phyloP scores from a whole-genome alignment of 2,888 invertebrate species.

The Morinoia aosen region DNA sequence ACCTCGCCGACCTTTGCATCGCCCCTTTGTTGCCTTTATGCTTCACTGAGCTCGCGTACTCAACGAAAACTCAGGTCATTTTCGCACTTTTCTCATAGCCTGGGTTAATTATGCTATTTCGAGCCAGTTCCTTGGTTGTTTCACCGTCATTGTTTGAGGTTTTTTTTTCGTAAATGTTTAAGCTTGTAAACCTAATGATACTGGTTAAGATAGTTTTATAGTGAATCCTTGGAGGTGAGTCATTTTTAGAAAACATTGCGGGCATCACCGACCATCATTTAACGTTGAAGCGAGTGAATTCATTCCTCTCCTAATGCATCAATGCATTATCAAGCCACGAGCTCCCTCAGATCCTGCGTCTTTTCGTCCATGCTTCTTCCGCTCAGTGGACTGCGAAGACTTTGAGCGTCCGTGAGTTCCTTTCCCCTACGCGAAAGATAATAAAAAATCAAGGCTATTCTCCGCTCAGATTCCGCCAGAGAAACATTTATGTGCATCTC shows the following conservation, averaged over 20 bases:
- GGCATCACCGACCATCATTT: neutral
- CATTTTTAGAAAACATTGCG: neutral
- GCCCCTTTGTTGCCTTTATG: conserved; percentile 45
- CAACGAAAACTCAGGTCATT: conserved; percentile 9
- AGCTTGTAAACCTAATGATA: neutral
- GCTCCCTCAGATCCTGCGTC: neutral
- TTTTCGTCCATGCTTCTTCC: neutral
- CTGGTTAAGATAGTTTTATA: neutral
- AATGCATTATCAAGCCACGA: neutral
- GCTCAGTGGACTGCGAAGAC: neutral
- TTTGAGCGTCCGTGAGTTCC: conserved; percentile 14
- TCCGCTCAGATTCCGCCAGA: neutral
- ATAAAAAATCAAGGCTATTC: conserved; percentile 19
- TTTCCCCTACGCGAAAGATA: neutral
- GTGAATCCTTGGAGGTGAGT: neutral
- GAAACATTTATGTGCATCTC: neutral
- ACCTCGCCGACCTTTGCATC: conserved; percentile 44
- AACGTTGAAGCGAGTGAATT: neutral
- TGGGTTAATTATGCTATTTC: neutral
- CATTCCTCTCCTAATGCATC: neutral
- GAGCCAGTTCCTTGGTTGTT: neutral
- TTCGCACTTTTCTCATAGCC: neutral
- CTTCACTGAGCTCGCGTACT: conserved; percentile 33
- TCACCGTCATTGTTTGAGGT: neutral
- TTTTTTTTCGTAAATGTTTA: neutral